Base-by-base conservation (phyloP, 2,797 vertebrate genomes). In the Periparus ater region DNA sequence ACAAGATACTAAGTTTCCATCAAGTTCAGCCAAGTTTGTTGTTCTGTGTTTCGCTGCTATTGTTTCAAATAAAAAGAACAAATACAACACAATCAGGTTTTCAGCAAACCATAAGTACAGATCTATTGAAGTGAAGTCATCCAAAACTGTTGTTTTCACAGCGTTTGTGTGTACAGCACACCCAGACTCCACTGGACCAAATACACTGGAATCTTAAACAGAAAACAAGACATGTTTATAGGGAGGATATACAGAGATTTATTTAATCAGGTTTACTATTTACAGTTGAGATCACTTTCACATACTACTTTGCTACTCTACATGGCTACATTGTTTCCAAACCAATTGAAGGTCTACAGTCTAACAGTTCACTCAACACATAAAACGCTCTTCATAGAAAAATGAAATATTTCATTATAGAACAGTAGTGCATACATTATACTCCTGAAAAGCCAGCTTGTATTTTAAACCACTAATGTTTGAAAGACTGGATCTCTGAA, bases 191-290 rank as follows among this genome's bases (percentile, higher is more conserved):
- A 27, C 2, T 13, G 72, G n/a, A 65, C 45, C 44, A 81, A 57
- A 75, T 13, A 75, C 50, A 73, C 0, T 3, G 8, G 9, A 58
- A 75, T 32, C 44, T 80, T 63, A 34, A 66, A 94, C 27, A 92
- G 76, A 95, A 89, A 63, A 72, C 70, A 54, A 81, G 63, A 87
- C 79, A 91, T 34, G 21, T 51, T 93, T 91, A 58, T 47, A 92
- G 94, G 96, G 95, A 97, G 98, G 97, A 98, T 98, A 97, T 97
- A 98, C 95, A 98, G 97, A 97, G 96, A 88, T 98, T 97, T 98
- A 98, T 98, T 98, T 98, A 93, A 97, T 98, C 96, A 97, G 97
- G 96, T 96, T 97, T 97, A 97, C 97, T 98, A 98, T 99, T 98
- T 98, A 99, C 98, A 99, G 94, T 97, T 98, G 95, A 98, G 96